Base-by-base conservation (phyloP, 2,797 vertebrate species). In the Orestias chungarensis region DNA sequence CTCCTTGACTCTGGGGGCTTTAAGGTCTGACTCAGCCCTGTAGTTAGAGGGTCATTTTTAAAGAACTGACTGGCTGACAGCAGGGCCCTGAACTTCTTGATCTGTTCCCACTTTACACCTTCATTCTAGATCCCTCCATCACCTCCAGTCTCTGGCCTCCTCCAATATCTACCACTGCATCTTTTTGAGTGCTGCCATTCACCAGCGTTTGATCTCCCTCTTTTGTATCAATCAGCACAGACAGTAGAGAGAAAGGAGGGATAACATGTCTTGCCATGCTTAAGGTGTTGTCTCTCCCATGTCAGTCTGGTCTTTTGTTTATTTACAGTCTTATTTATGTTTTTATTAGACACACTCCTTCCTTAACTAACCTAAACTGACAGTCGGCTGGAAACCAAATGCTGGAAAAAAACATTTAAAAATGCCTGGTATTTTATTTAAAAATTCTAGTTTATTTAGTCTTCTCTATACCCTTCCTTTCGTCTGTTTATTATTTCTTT, bases 301-400 rank as follows among this genome's bases (percentile, higher is more conserved):
- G 88, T 91, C 91, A 88, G 82, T 88, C 82, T 89, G 81, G 87
- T 65, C 82, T 84, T 81, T 82, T 90, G 82, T 93, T 94, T 92
- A 92, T 93, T 92, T 85, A 92, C 89, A 80, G 78, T 84, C 86
- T 88, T 93, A 84, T 89, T 93, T 92, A 88, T 91, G 88, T 92
- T 90, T 93, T 92, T 94, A 90, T 93, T 92, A 86, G 81, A 74
- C 75, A 71, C 8, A 10, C 78, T 73, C 62, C 80, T 80, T 73
- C 71, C 74, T 71, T 73, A 76, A 66, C 20, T 10, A 12, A 40
- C 68, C 65, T 54, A 78, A 83, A 78, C 59, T 76, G 70, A 76
- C 70, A 77, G 59, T 44, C 78, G 49, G n/a, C 23, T 15, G 35
- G 35, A 23, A 62, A 35, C 20, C 20, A 14, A 38, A 40, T 40